Evolutionary conservation across 2,888 invertebrate species (phyloP), one percentile per base, ranked within the genome.

Genomic region (Xanthorhoe spadicearia): DNA sequence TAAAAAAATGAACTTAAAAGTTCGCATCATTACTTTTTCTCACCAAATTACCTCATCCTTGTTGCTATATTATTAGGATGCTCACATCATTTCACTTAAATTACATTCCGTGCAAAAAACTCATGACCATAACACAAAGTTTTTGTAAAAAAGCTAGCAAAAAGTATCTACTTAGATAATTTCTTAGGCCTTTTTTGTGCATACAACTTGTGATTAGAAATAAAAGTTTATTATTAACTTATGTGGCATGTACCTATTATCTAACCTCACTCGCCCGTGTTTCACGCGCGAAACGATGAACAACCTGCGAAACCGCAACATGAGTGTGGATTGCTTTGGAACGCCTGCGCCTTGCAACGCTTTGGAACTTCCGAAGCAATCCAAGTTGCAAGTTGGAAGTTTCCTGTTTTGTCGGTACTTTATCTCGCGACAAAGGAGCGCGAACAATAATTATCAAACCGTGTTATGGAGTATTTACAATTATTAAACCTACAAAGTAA

Each of bases 11-110:
- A 43, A 43, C 13, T 13, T 43, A 43, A 13, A 48, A 8, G 4
- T 8, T 48, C 17, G 7, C 48, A 48, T 48, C 17, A 48, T 43
- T 43, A 43, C 5, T 43, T 43, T 13, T 7, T 48, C 6, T 17
- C 13, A 18, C 15, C 38, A 32, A 23, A 35, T 43, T 55, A 55
- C 13, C 43, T 55, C 18, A 55, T 43, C 43, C 7, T 0, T 17
- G 9, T 35, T 35, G 2, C 23, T 23, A 32, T 7, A 48, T 48
- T 48, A 48, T 48, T 17, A 17, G 7, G 8, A 48, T 48, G 48
- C 15, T 17, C 48, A 48, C 48, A 48, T 48, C 48, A 17, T 48
- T 48, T 48, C 48, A 17, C 48, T 48, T 8, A 48, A 48, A 48
- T 48, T 48, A 48, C 48, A 5, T 13, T 48, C 48, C 1, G 15